These are phyloP conservation scores for Chelidonichthys spinosus DNA, from an alignment of 2,797 vertebrate species.

Conservation along the genomic window DNA sequence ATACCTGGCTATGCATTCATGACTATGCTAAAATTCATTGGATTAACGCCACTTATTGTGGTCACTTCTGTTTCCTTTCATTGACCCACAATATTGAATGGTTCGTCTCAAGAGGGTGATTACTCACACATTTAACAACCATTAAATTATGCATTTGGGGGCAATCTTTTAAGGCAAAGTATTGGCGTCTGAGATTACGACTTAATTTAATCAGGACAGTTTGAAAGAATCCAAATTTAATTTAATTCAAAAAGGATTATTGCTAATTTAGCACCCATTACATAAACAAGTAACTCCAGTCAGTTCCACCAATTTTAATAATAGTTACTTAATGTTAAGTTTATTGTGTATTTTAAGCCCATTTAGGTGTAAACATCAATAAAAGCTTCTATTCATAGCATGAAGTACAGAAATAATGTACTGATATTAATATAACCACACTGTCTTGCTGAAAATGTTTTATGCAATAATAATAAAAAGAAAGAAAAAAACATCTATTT, in stretches of 20 bases:
- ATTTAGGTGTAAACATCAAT: neutral
- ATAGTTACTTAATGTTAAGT: neutral
- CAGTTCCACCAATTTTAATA: neutral
- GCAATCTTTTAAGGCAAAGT: neutral
- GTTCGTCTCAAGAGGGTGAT: neutral
- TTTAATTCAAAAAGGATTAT: neutral
- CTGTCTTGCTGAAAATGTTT: neutral
- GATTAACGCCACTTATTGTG: neutral
- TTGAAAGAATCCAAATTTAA: neutral
- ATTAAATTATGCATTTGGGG: conserved; percentile 7
- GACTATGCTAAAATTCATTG: neutral
- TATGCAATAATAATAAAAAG: neutral
- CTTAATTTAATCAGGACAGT: neutral
- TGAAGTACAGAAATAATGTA: neutral
- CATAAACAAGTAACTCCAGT: neutral
- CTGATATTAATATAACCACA: neutral
- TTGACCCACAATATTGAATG: neutral
- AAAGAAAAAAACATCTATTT: neutral
- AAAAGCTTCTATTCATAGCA: neutral
- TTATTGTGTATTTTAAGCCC: neutral
- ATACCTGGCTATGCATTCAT: neutral
- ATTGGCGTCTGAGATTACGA: neutral
- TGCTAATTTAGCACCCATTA: neutral
- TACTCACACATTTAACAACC: neutral
- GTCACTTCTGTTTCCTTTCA: neutral